phyloP scores from a whole-genome alignment of 2,888 invertebrate genomes.

The Zygaena filipendulae region DNA sequence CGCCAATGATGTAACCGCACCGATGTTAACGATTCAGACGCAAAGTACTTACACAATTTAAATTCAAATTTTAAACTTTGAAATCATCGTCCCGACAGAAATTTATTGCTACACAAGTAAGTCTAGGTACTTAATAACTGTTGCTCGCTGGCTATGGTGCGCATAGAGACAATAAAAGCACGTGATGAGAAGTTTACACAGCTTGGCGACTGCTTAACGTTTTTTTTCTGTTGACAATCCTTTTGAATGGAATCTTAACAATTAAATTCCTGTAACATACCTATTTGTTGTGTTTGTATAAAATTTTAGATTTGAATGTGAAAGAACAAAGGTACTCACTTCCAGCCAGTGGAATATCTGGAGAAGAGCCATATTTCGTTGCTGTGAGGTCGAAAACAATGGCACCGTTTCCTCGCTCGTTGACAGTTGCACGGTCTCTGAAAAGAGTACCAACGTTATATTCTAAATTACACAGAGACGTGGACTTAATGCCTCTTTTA shows the following conservation, averaged over 20 bases:
- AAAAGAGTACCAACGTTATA: too few relatives aligned
- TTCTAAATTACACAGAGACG: too few relatives aligned
- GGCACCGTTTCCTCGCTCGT: constrained; percentile 87
- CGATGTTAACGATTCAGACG: constrained; percentile 1
- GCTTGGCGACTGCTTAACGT: too few relatives aligned
- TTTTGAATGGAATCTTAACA: too few relatives aligned
- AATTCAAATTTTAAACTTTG: constrained; percentile 44
- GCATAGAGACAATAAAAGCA: too few relatives aligned
- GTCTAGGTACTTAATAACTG: too few relatives aligned
- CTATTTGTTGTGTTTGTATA: too few relatives aligned
- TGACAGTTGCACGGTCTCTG: constrained; percentile 95
- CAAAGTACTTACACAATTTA: constrained; percentile 24
- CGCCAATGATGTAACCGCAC: constrained; percentile 42
- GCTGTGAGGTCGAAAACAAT: constrained; percentile 91
- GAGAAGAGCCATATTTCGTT: constrained; percentile 98
- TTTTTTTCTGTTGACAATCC: too few relatives aligned
- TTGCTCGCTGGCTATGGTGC: too few relatives aligned
- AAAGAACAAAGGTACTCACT: constrained; percentile 55
- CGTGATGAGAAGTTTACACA: too few relatives aligned
- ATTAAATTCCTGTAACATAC: too few relatives aligned
- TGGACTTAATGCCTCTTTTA: too few relatives aligned
- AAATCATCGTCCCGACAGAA: constrained; percentile 39
- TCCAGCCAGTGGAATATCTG: constrained; percentile 97
- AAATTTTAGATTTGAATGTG: constrained; percentile 3
- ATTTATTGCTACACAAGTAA: constrained; percentile 35